Percentiles rank a stretch among this genome's conserved stretches.
These are phyloP conservation scores for Heterotis niloticus DNA, from an alignment of 2,113 vertebrate species.

Conservation along the genomic window DNA sequence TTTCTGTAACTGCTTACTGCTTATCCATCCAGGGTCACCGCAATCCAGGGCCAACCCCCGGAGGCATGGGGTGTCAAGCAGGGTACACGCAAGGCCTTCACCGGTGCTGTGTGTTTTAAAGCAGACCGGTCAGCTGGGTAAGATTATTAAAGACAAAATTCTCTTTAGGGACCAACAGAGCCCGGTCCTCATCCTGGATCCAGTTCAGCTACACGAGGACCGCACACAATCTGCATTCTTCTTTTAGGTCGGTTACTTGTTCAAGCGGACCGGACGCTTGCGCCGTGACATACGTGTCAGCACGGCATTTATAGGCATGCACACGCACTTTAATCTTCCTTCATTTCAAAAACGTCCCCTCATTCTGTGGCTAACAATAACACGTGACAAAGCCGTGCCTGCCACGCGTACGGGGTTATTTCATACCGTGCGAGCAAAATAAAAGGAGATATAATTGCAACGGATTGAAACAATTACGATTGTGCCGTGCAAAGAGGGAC, in stretches of 20 bases:
- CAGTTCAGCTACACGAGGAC: background rate
- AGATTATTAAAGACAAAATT: background rate
- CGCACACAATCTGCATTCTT: background rate
- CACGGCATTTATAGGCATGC: background rate
- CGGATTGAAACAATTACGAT: no score
- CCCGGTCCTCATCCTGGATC: background rate
- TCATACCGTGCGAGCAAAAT: no score
- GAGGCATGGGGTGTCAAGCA: no score
- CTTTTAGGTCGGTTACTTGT: background rate
- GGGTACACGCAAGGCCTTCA: no score
- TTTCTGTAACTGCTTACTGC: no score
- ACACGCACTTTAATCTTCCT: background rate
- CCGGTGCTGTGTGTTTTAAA: background rate
- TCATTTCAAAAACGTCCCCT: background rate
- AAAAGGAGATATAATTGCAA: no score
- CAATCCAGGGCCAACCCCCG: no score
- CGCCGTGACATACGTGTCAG: constrained; percentile 1
- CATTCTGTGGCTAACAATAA: background rate
- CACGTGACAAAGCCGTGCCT: background rate
- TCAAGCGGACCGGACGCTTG: background rate
- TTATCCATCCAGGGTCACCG: no score
- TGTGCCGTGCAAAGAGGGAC: no score
- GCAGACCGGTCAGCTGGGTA: background rate
- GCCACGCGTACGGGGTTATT: background rate
- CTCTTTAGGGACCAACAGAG: background rate